Conservation (phyloP, 2,113 vertebrate species). For the Pygoscelis antarcticus region DNA sequence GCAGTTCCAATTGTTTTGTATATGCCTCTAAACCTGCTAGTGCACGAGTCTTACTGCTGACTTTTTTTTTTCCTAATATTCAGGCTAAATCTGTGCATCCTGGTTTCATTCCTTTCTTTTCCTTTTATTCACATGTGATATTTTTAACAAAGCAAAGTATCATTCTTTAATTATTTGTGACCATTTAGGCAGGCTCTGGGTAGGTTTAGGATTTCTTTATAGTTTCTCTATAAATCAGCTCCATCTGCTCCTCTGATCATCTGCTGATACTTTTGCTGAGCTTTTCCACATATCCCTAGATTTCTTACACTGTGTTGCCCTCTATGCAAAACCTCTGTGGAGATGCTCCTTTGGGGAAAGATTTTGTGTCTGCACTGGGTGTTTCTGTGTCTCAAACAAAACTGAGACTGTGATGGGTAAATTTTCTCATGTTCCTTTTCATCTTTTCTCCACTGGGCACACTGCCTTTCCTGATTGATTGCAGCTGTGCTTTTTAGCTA, state of each 20-base stretch:
- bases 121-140: background rate
- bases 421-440: background rate
- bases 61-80: background rate
- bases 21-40: background rate
- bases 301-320: background rate
- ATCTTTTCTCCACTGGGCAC: background rate
- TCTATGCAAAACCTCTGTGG: background rate
- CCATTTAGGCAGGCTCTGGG: background rate
- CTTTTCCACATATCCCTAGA: background rate
- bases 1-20: background rate
- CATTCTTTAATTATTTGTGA: background rate
- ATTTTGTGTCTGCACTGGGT: background rate
- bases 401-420: background rate
- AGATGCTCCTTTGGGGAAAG: background rate
- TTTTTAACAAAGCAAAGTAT: background rate
- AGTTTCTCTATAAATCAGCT: background rate
- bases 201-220: background rate
- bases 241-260: background rate
- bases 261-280: background rate
- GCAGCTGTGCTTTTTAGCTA: background rate
- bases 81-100: background rate
- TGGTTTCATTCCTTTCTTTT: background rate
- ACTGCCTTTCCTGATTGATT: background rate
- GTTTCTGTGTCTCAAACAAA: background rate
- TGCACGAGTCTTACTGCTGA: background rate